Conservation (phyloP, 2,888 invertebrate species). For the Notocelia uddmanniana region DNA sequence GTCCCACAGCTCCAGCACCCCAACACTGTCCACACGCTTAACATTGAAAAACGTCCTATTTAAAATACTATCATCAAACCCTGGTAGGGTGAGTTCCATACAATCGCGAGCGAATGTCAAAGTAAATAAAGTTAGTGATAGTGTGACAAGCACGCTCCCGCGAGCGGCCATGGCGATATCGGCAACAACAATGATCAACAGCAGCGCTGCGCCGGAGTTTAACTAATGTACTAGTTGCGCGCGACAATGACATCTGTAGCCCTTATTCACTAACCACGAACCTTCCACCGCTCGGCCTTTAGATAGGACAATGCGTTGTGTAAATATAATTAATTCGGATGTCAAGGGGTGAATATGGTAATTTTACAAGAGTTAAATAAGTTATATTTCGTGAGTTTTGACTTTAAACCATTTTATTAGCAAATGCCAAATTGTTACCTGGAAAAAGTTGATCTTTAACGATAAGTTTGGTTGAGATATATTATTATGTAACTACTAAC, state of each 20-base stretch:
- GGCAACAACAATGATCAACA: conserved; percentile 66
- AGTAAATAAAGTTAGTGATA: conserved; percentile 58
- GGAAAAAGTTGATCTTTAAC: no score
- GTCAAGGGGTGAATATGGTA: conserved; percentile 14
- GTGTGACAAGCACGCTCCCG: conserved; percentile 71
- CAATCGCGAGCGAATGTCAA: conserved; percentile 70
- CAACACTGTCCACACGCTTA: conserved; percentile 65
- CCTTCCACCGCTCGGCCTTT: not conserved
- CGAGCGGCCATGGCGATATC: conserved; percentile 78
- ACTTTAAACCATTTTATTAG: no score
- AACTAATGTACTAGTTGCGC: conserved; percentile 42
- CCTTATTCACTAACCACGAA: conserved; percentile 18
- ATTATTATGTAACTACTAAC: no score
- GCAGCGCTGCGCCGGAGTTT: conserved; percentile 46
- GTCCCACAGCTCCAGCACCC: conserved; percentile 74
- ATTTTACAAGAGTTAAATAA: not conserved
- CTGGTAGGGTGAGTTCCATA: conserved; percentile 74
- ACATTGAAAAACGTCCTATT: conserved; percentile 72
- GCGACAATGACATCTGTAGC: conserved; percentile 41
- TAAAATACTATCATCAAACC: conserved; percentile 66
- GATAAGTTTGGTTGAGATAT: no score
- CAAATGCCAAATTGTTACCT: no score
- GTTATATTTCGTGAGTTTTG: not conserved
- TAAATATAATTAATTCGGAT: conserved; percentile 8
- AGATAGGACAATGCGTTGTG: conserved; percentile 1